Evolutionary conservation across 1,140 invertebrate species (phyloP), one percentile per base, ranked within the genome.

Genomic region (Whitmania pigra): DNA sequence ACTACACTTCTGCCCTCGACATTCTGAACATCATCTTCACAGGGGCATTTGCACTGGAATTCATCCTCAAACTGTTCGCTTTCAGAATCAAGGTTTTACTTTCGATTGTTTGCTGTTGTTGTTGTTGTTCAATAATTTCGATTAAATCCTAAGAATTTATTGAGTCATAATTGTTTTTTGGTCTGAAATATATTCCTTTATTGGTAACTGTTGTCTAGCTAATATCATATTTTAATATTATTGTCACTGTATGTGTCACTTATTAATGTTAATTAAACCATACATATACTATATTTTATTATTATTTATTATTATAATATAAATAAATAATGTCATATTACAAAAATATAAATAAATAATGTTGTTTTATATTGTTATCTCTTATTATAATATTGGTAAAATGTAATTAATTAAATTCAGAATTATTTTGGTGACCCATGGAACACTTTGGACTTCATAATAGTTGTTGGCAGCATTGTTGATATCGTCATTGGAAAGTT

Each of bases 401-500:
- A 18, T 29, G n/a, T n/a, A n/a, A n/a, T n/a, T 3, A 1, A 18
- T 27, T 13, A 2, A n/a, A 68, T 0, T 36, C 67, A 98, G 93
- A 98, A 99, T 84, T 99, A 99, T 82, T 98, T 99, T 83, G 92
- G 94, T 60, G 96, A 99, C 86, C 91, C 94, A 17, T 99, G 97
- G 96, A 99, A 99, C 84, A 91, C 94, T 0, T 97, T 99, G 82
- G 97, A 99, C 85, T 99, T 99, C 82, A 91, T 99, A 77, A 98
- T 99, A 80, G 96, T 99, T 0, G 84, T 99, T 63, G 97, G 97
- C 76, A 97, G 94, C 85, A 97, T 98, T 83, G 97, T 99, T 78
- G 96, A 99, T 82, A 99, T 99, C 78, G 90, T 97, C 74, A 94
- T 97, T 77, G 91, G 96, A 81, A 94, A 97, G 87, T 22, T 75